phyloP scores from a whole-genome alignment of 2,888 invertebrate species.

The Cremastinae sp. region DNA sequence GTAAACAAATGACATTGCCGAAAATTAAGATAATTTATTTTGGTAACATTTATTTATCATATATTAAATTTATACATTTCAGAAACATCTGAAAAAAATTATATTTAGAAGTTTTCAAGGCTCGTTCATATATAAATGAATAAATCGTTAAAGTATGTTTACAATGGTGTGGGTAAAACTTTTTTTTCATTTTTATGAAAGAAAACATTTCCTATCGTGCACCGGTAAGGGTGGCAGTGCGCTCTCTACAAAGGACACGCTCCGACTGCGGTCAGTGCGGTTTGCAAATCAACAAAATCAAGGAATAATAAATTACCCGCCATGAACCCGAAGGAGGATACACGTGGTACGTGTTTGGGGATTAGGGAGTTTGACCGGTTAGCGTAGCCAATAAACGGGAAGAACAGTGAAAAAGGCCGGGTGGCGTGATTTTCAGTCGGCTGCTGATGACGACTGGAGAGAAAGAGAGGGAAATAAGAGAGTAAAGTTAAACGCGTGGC shows the following conservation, averaged over 20 bases:
- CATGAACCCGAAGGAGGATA: slow-evolving; percentile 21
- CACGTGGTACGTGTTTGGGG: slow-evolving; percentile 32
- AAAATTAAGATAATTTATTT: too few relatives aligned
- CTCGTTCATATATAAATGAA: too few relatives aligned
- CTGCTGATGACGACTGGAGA: slow-evolving; percentile 32
- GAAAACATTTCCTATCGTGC: background rate
- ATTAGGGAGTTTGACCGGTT: slow-evolving; percentile 34
- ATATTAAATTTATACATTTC: too few relatives aligned
- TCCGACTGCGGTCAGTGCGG: too few relatives aligned
- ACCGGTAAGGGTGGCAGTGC: background rate
- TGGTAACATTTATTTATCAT: too few relatives aligned
- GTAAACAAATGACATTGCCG: too few relatives aligned
- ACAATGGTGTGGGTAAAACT: too few relatives aligned
- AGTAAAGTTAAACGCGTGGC: slow-evolving; percentile 39
- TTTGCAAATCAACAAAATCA: background rate
- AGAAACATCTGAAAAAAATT: too few relatives aligned
- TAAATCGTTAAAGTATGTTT: too few relatives aligned
- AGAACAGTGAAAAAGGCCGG: slow-evolving; percentile 40
- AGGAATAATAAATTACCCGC: background rate
- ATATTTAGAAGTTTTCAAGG: too few relatives aligned
- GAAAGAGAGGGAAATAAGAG: background rate
- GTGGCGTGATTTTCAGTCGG: slow-evolving; percentile 63
- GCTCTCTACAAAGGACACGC: too few relatives aligned
- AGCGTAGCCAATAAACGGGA: slow-evolving; percentile 17
- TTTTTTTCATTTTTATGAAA: slow-evolving; percentile 8